Evolutionary conservation across 2,888 invertebrate species (phyloP), one percentile per base, ranked within the genome.

Genomic region (Azorinus chamasolen): DNA sequence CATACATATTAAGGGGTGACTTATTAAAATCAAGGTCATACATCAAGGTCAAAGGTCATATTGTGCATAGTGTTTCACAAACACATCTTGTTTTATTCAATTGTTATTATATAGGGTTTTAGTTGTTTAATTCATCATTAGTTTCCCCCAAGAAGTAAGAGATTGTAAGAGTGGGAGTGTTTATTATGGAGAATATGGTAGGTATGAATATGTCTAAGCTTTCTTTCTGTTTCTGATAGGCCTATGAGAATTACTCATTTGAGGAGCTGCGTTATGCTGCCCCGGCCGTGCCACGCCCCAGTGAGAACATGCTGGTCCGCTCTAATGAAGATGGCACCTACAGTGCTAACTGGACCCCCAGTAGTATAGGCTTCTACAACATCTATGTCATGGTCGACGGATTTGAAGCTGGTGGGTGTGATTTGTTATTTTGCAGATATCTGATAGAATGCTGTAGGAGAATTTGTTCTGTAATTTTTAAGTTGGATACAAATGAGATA

Each of bases 231-330:
- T n/a, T 8, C n/a, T 89, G 91, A 14, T 94, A 97, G 95, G 95
- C 96, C 0, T 98, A 96, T 93, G 96, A 97, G 89, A 96, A 97
- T 92, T 98, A 96, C 91, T 98, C 98, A 0, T 98, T 99, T 93
- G 99, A 99, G 93, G 99, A 99, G 93, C 93, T 99, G 48, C 95
- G 99, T 39, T 91, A 88, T 73, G 94, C 95, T 62, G 95, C 96
- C 5, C 96, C 96, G 0, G 94, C 95, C 0, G 94, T 95, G 18
- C 95, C 95, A 64, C 93, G 96, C 50, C 95, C 95, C n/a, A 95
- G 95, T 87, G 97, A 97, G 93, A 95, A 96, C 84, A 95, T 98
- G 95, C 93, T 96, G 61, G 96, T 97, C 22, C 94, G 96, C 65
- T 95, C 96, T 12, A 96, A 96, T 90, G 94, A 95, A 4, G 97